These are phyloP conservation scores for Galaxea fascicularis DNA, from an alignment of 92 coral and sea anemone genomes.

Conservation along the genomic window DNA sequence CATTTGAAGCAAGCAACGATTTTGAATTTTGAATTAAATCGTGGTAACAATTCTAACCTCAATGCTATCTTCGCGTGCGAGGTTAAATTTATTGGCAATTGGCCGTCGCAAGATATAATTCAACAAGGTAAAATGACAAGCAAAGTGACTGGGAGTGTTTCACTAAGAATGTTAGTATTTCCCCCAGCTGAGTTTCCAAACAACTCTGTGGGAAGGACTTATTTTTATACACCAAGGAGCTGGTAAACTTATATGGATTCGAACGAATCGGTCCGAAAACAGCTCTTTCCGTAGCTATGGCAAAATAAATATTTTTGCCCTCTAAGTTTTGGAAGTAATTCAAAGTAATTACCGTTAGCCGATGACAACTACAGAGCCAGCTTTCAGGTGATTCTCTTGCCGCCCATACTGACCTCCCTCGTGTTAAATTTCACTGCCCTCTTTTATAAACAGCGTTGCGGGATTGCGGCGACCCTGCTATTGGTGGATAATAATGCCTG, in stretches of 20 bases:
- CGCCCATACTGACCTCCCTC: not conserved
- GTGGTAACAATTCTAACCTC: not conserved
- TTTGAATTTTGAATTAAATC: not conserved
- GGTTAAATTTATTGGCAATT: no score
- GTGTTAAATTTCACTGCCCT: constrained; percentile 29
- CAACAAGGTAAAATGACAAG: no score
- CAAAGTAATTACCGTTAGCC: constrained; percentile 10
- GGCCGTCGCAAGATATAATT: no score
- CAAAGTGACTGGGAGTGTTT: no score
- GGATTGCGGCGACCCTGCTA: constrained; percentile 9
- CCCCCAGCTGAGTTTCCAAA: not conserved
- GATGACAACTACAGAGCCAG: constrained; percentile 25
- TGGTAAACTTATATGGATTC: constrained; percentile 13
- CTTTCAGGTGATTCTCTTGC: constrained; percentile 3
- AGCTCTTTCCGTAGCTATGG: constrained; percentile 5
- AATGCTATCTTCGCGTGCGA: not conserved
- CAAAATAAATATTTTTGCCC: constrained; percentile 32
- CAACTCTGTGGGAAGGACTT: not conserved
- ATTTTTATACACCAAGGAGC: not conserved
- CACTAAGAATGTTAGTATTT: not conserved
- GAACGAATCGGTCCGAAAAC: constrained; percentile 23
- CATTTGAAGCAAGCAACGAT: not conserved
- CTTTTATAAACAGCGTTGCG: constrained; percentile 13
- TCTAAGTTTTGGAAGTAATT: not conserved
- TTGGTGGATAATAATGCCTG: not conserved